phyloP scores from a whole-genome alignment of 2,113 vertebrate genomes.

The Chiloscyllium plagiosum region DNA sequence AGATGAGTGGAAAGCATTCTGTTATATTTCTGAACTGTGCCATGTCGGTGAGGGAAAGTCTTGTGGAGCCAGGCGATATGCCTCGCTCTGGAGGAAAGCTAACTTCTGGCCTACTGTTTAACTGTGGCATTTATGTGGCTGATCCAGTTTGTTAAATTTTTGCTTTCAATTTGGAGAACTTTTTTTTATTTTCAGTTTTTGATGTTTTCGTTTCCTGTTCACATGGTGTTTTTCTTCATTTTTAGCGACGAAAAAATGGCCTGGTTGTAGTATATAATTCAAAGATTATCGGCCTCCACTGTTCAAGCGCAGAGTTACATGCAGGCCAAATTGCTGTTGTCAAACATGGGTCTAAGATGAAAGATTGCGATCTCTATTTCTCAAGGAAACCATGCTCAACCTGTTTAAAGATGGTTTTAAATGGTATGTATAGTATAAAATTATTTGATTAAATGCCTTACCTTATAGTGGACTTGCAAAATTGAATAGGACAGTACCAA shows the following conservation, averaged over 20 bases:
- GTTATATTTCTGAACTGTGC: not conserved
- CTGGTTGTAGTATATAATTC: slow-evolving; percentile 80
- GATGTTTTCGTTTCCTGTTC: not conserved
- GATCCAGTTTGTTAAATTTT: not conserved
- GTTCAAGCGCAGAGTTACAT: slow-evolving; percentile 80
- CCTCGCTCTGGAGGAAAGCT: too few species aligned
- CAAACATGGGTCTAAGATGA: slow-evolving; percentile 71
- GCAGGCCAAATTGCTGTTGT: slow-evolving; percentile 87
- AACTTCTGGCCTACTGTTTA: not conserved
- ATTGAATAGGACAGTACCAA: not conserved
- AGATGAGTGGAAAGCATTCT: not conserved
- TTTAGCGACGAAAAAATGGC: slow-evolving; percentile 68
- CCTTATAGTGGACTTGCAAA: not conserved
- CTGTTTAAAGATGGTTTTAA: slow-evolving; percentile 95
- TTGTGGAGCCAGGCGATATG: not conserved
- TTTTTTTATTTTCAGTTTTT: not conserved
- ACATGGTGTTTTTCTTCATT: slow-evolving; percentile 32
- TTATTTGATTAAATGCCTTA: not conserved
- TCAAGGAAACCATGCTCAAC: slow-evolving; percentile 88
- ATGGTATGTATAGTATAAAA: slow-evolving; percentile 62
- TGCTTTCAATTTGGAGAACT: not conserved
- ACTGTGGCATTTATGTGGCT: not conserved
- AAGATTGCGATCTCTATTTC: slow-evolving; percentile 84
- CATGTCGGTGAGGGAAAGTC: not conserved
- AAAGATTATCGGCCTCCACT: slow-evolving; percentile 82